Evolutionary conservation across 2,113 vertebrate genomes (phyloP), one percentile per base, ranked within the genome.

Genomic region (Brienomyrus longianalis): DNA sequence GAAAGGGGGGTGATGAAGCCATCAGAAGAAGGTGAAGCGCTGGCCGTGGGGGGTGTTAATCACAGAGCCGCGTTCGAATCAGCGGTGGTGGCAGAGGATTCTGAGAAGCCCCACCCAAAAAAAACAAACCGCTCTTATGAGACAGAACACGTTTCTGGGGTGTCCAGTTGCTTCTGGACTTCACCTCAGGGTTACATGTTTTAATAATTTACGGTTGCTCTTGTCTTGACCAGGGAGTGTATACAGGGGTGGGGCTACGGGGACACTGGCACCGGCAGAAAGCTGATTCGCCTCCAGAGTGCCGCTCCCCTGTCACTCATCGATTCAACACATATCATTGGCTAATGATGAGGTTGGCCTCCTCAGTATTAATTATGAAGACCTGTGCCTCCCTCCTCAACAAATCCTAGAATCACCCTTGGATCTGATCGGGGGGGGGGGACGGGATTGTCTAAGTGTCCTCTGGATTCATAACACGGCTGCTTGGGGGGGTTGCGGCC

Each of bases 361-460:
- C 59, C 59, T 10, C 59, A 13, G n/a, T 31, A 11, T 70, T n/a
- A 66, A 66, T 27, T 70, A 70, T 70, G 62, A 31, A n/a, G 3
- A 66, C 3, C 13, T 66, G 3, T 66, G 10, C 62, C n/a, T 3
- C 52, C n/a, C 8, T 9, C 56, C 56, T 59, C 5, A 59, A n/a
- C 23, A 27, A 62, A 62, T n/a, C 21, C 56, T n/a, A 23, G 56
- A 62, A 62, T 27, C 59, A 10, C 27, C 27, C 62, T 27, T 13
- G n/a, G n/a, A 70, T 27, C 27, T 70, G n/a, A 31, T 95, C 95
- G 95, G 93, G 93, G 0, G 90, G 88, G 90, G 89, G 93, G 90
- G 92, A 94, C 94, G 17, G 91, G 94, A 94, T 95, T 95, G 94
- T 95, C 95, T 95, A 93, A 90, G 90, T 88, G 77, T 45, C 35